Evolutionary conservation across 35 echinoderm and acorn worm species (phyloP).

Genomic region (Ophiothrix spiculata): DNA sequence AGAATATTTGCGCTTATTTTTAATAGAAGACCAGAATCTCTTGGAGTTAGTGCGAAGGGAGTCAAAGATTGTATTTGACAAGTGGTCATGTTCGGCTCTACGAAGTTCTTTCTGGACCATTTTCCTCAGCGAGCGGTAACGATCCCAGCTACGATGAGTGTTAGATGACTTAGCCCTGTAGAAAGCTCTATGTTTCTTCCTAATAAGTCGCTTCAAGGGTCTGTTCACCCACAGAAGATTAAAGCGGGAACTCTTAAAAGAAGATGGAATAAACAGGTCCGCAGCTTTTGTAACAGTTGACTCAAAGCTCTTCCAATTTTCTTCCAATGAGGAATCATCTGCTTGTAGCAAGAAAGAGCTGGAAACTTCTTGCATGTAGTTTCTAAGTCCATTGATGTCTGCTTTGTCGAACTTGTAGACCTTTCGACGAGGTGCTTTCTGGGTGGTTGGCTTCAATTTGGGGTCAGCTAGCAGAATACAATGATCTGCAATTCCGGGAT

Average conservation of each 20-base stretch:
- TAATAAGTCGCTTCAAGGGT: not conserved
- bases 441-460: not conserved
- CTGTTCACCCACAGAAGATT: slow-evolving; percentile 12
- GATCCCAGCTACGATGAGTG: not conserved
- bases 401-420: slow-evolving; percentile 10
- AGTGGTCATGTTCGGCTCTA: not conserved
- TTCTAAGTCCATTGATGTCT: not conserved
- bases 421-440: slow-evolving; percentile 13
- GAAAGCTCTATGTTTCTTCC: slow-evolving; percentile 15
- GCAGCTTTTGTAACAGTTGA: not conserved
- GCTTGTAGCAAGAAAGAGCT: not conserved
- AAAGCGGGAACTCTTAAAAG: not conserved
- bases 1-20: not conserved
- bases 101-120: not conserved
- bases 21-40: too few relatives aligned
- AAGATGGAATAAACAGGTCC: not conserved
- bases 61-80: not conserved
- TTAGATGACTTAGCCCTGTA: not conserved
- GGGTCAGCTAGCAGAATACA: slow-evolving; percentile 9
- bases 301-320: not conserved
- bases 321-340: not conserved
- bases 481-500: slow-evolving; percentile 32
- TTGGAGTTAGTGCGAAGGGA: not conserved
- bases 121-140: slow-evolving; percentile 6
- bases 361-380: not conserved